Percentiles rank a stretch among this genome's conserved stretches.
Evolutionary conservation across 2,113 vertebrate genomes (phyloP).

Genomic region (Hemicordylus capensis): DNA sequence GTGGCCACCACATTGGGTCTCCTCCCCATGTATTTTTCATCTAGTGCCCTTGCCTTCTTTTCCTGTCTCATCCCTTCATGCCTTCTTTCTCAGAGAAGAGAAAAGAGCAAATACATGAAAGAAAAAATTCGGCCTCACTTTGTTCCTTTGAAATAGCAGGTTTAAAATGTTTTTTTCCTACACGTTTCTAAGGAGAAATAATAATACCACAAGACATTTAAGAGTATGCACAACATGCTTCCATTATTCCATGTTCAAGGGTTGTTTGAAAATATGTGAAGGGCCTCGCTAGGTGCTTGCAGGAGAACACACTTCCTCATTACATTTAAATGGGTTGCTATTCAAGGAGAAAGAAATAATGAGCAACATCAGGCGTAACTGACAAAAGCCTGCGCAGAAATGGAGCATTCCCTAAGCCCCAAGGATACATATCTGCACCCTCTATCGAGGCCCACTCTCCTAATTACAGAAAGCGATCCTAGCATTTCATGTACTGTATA

Average conservation of each 20-base stretch:
- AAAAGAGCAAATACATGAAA: background rate
- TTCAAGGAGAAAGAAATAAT: conserved; percentile 50
- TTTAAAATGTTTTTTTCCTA: conserved; percentile 45
- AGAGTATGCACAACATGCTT: conserved; percentile 48
- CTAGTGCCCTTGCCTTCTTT: background rate
- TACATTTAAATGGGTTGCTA: conserved; percentile 56
- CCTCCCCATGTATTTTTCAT: background rate
- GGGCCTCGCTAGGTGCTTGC: conserved; percentile 52
- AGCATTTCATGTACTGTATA: background rate
- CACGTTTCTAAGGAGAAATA: conserved; percentile 41
- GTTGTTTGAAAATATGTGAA: conserved; percentile 41
- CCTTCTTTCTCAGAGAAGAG: no score
- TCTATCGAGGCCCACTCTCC: background rate
- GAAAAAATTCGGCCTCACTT: conserved; percentile 23
- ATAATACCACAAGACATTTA: conserved; percentile 55
- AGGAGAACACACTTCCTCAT: conserved; percentile 60
- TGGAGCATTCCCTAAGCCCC: background rate
- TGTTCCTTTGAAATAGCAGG: conserved; percentile 56
- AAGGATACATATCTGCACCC: background rate
- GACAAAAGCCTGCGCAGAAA: conserved; percentile 23
- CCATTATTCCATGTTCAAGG: conserved; percentile 60
- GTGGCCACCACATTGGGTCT: background rate
- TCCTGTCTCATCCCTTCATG: background rate
- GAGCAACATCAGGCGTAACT: conserved; percentile 7
- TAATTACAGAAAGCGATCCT: background rate